Evolutionary conservation across 2,113 vertebrate genomes (phyloP).

Genomic region (Myocastor coypus): DNA sequence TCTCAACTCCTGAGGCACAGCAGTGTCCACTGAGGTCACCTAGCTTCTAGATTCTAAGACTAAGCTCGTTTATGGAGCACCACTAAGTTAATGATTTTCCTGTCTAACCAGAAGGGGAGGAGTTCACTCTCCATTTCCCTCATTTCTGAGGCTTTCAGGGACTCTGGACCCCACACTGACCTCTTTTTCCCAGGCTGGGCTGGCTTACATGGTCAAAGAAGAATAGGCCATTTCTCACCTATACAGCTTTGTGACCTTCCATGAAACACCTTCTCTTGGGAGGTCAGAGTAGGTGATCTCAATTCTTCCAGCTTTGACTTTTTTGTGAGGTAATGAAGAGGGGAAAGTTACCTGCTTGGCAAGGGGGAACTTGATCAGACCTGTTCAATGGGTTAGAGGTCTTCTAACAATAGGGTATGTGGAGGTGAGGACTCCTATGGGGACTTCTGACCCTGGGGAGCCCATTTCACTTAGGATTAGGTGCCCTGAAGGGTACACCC

Average conservation of each 20-base stretch:
- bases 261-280: constrained; percentile 6
- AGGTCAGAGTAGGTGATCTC: not conserved
- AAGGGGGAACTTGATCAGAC: constrained; percentile 19
- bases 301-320: not conserved
- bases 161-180: not conserved
- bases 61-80: not conserved
- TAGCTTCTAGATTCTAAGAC: not conserved
- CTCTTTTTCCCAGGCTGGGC: not conserved
- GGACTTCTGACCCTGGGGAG: not conserved
- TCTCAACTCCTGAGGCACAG: not conserved
- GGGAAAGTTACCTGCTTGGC: not conserved
- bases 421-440: not conserved
- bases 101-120: not conserved
- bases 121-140: not conserved
- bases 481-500: not conserved
- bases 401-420: not conserved
- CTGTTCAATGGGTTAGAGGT: not conserved
- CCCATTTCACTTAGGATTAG: not conserved
- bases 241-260: constrained; percentile 14
- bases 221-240: constrained; percentile 4
- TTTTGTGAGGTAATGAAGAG: not conserved
- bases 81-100: constrained; percentile 45
- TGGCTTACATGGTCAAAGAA: not conserved
- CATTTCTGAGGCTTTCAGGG: constrained; percentile 31
- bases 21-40: not conserved